Conservation (phyloP, 2,113 vertebrate species). For the Mormyrus lacerda region DNA sequence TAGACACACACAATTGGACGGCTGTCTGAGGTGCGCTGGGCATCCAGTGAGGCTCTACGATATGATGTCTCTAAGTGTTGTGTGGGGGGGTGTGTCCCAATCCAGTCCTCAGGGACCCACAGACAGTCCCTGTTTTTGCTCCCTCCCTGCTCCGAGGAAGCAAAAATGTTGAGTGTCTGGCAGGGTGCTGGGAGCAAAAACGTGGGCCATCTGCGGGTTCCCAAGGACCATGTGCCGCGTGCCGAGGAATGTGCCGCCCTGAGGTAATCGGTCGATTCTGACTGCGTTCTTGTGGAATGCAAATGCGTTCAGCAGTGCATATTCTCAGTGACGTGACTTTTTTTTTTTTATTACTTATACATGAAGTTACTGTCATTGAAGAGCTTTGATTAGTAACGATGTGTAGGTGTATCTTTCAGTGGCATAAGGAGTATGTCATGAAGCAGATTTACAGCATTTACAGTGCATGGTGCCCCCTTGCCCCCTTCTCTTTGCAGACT, state of each 20-base stretch:
- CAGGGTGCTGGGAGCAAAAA: background rate
- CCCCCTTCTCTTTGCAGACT: slow-evolving; percentile 4
- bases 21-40: background rate
- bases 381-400: background rate
- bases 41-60: background rate
- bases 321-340: background rate
- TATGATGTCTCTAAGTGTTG: background rate
- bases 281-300: background rate
- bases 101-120: background rate
- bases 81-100: background rate
- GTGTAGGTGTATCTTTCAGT: background rate
- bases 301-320: background rate
- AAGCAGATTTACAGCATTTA: background rate
- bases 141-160: background rate
- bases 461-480: background rate
- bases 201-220: background rate
- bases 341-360: background rate
- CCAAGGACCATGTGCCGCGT: background rate
- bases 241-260: background rate
- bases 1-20: background rate
- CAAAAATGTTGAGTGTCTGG: background rate
- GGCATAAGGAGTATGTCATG: background rate
- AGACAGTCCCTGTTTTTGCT: background rate
- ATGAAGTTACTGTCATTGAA: background rate
- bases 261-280: background rate